These are phyloP conservation scores for Chrosomus eos DNA, from an alignment of 2,797 vertebrate genomes.

Conservation along the genomic window DNA sequence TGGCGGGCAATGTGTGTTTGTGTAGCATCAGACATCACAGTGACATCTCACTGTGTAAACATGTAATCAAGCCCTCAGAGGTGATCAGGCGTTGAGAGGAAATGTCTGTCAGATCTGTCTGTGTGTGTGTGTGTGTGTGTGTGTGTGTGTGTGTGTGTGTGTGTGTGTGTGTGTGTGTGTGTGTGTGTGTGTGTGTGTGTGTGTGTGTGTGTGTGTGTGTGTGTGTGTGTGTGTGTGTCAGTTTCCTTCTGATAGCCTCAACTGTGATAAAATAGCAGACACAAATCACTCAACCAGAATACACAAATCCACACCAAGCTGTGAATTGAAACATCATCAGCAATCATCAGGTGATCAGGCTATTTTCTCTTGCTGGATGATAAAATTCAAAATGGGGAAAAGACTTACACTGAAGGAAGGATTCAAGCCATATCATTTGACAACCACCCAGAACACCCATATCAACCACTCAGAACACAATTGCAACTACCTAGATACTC, in stretches of 20 bases:
- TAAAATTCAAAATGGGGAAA: neutral
- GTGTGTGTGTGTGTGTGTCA: constrained; percentile 8
- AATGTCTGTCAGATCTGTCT: constrained; percentile 22
- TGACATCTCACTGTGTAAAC: constrained; percentile 35
- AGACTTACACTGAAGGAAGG: no score
- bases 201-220: constrained; percentile 8
- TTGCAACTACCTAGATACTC: no score
- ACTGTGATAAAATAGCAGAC: constrained; percentile 26
- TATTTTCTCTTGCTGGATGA: neutral
- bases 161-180: constrained; percentile 40
- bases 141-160: constrained; percentile 32
- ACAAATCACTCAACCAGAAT: neutral
- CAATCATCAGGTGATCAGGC: constrained; percentile 4
- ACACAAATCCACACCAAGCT: neutral
- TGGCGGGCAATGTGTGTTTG: constrained; percentile 17
- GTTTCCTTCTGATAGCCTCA: constrained; percentile 28
- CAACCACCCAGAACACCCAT: neutral
- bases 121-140: constrained; percentile 49
- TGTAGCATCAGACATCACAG: constrained; percentile 14
- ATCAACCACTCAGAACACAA: neutral
- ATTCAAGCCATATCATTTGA: neutral
- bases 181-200: no score
- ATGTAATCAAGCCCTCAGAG: constrained; percentile 22
- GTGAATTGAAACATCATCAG: constrained; percentile 3
- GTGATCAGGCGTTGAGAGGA: constrained; percentile 24